A percentile compares a stretch with the other conserved stretches of the same genome.
Evolutionary conservation across 2,113 vertebrate genomes (phyloP).

Genomic region (Gallinago undulata): DNA sequence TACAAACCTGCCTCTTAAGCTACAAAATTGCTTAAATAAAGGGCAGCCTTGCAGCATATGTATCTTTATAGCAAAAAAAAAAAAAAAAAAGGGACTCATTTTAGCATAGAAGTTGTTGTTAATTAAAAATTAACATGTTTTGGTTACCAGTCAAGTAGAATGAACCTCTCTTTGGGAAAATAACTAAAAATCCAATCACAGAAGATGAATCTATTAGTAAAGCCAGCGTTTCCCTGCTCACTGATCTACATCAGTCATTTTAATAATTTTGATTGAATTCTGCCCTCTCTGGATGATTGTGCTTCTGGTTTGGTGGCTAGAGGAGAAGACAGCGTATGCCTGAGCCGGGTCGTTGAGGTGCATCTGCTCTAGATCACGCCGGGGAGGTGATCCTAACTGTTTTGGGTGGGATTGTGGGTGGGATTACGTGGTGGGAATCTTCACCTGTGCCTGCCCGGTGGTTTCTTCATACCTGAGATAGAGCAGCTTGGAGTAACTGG

Average conservation of each 20-base stretch:
- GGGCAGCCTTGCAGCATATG: not conserved
- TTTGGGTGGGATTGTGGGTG: fast-evolving
- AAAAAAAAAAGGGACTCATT: not conserved
- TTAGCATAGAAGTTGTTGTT: not conserved
- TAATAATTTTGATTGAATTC: not conserved
- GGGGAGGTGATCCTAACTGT: not conserved
- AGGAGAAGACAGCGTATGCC: not conserved
- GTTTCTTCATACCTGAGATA: not conserved
- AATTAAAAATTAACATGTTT: not conserved
- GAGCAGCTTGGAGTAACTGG: not conserved
- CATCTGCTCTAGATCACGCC: not conserved
- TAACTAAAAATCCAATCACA: not conserved
- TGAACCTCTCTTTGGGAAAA: not conserved
- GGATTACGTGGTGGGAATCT: not conserved
- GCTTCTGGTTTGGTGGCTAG: not conserved
- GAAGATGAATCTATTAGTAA: not conserved
- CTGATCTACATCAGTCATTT: not conserved
- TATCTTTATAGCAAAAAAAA: not conserved
- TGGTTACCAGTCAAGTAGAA: not conserved
- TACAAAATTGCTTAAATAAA: not conserved
- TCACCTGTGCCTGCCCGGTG: not conserved
- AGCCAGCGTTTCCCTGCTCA: not conserved
- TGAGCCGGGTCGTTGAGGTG: not conserved
- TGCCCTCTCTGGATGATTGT: not conserved
- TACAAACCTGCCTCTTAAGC: not conserved